A percentile compares a stretch with the other conserved stretches of the same genome.
These are phyloP conservation scores for Hypocryptadius cinnamomeus DNA, from an alignment of 2,113 vertebrate genomes.

Conservation along the genomic window DNA sequence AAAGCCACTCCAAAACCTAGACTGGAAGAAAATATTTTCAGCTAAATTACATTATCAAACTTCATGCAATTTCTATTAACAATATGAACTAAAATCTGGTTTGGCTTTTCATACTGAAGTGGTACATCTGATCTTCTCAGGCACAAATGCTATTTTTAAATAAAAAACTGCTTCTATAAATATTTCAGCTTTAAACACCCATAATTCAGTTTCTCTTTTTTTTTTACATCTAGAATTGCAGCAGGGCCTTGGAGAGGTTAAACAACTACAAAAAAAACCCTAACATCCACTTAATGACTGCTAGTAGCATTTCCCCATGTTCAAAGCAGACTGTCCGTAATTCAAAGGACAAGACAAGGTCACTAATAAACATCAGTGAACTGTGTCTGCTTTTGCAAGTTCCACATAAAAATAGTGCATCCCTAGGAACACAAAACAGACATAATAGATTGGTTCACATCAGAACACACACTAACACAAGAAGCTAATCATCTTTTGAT, in stretches of 20 bases:
- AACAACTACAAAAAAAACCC: background rate
- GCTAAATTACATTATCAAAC: background rate
- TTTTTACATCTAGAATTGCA: conserved; percentile 22
- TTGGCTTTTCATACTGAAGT: conserved; percentile 50
- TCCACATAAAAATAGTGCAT: conserved; percentile 56
- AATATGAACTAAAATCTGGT: conserved; percentile 45
- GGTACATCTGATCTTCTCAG: conserved; percentile 53
- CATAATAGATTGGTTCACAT: conserved; percentile 38
- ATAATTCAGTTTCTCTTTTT: conserved; percentile 39
- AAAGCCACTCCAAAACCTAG: background rate
- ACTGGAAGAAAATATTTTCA: background rate
- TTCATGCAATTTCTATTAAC: conserved; percentile 23
- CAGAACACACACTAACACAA: conserved; percentile 26
- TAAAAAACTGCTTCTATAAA: conserved; percentile 65
- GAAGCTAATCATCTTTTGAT: conserved; percentile 23
- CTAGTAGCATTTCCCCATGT: background rate
- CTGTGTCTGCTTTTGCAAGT: conserved; percentile 48
- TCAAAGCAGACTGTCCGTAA: conserved; percentile 37
- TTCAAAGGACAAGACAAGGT: conserved; percentile 67
- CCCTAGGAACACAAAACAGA: conserved; percentile 37
- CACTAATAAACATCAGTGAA: conserved; percentile 54
- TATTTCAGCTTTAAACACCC: conserved; percentile 59
- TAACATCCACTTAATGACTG: background rate
- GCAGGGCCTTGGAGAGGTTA: conserved; percentile 32
- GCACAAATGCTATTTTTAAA: conserved; percentile 60